These are phyloP conservation scores for Morpho helenor DNA, from an alignment of 2,888 invertebrate species.

Conservation along the genomic window DNA sequence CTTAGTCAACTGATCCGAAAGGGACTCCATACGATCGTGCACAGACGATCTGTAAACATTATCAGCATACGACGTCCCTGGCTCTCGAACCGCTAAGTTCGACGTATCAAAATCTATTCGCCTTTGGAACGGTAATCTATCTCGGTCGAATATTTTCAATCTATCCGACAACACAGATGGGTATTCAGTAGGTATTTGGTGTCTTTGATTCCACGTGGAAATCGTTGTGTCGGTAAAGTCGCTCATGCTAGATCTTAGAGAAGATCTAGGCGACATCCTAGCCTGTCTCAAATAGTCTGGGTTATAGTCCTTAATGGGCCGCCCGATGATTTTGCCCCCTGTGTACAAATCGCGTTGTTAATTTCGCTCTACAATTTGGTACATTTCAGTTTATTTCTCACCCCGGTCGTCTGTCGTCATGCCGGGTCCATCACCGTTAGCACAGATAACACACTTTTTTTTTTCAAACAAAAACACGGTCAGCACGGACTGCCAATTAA, in stretches of 20 bases:
- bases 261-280: slow-evolving; percentile 65
- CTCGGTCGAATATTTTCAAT: slow-evolving; percentile 56
- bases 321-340: slow-evolving; percentile 65
- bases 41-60: slow-evolving; percentile 54
- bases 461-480: slow-evolving; percentile 30
- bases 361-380: slow-evolving; percentile 34
- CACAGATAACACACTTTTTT: slow-evolving; percentile 51
- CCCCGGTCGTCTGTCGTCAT: slow-evolving; percentile 37
- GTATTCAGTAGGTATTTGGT: slow-evolving; percentile 53
- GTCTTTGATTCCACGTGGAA: slow-evolving; percentile 70
- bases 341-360: slow-evolving; percentile 42
- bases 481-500: slow-evolving; percentile 22
- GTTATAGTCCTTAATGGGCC: slow-evolving; percentile 71
- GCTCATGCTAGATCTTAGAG: slow-evolving; percentile 67
- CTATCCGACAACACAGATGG: slow-evolving; percentile 69
- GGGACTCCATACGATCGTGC: slow-evolving; percentile 59
- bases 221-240: slow-evolving; percentile 75
- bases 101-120: slow-evolving; percentile 67
- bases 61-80: slow-evolving; percentile 58
- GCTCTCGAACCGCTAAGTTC: slow-evolving; percentile 46
- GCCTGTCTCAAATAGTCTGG: slow-evolving; percentile 58
- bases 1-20: slow-evolving; percentile 68
- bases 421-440: slow-evolving; percentile 57
- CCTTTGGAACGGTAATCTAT: slow-evolving; percentile 54
- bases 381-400: slow-evolving; percentile 76